Base-by-base conservation (phyloP, 1,140 invertebrate species). In the Cheumatopsyche charites region DNA sequence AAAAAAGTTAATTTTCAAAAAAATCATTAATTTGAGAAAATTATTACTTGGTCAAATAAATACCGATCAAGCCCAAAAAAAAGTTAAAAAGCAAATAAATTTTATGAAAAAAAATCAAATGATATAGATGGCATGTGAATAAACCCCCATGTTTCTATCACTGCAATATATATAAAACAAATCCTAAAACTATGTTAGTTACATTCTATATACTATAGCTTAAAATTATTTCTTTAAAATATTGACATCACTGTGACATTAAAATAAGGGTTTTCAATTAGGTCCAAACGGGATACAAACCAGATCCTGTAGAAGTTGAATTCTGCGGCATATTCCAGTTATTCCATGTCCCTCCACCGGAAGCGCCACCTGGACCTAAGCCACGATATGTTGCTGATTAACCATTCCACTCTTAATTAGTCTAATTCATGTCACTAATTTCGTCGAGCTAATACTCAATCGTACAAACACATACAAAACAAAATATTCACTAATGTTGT, bases 311-410 rank as follows among this genome's bases (percentile, higher is more conserved):
- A 12, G 82, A 83, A 77, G 82, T 82, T 74, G 83, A 84, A 78
- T 84, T 85, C 77, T 82, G 82, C 74, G 82, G 80, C 81, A 84
- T 82, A 77, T 82, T 84, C 83, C 82, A 84, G 79, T 82, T 83
- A 77, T 82, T 83, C 82, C 83, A 83, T 72, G 80, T 83, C 78
- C 81, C 83, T 74, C 80, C 82, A 70, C 81, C 82, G 47, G 83
- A 83, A 71, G 82, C 82, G 73, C 82, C 83, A 76, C 81, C 82
- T 75, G 82, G 82, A 76, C 80, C 83, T 75, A 68, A 68, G 66
- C 66, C 66, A 68, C 66, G 42, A 68, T 68, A 55, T 55, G 25
- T 52, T 68, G 25, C 66, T 63, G 45, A 68, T 68, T 68, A 68
- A 68, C 66, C 26, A 55, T 41, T 25, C 49, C 43, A 25, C 45